Evolutionary conservation across 2,113 vertebrate species (phyloP), one percentile per base, ranked within the genome.

Genomic region (Coracopsis vasa): DNA sequence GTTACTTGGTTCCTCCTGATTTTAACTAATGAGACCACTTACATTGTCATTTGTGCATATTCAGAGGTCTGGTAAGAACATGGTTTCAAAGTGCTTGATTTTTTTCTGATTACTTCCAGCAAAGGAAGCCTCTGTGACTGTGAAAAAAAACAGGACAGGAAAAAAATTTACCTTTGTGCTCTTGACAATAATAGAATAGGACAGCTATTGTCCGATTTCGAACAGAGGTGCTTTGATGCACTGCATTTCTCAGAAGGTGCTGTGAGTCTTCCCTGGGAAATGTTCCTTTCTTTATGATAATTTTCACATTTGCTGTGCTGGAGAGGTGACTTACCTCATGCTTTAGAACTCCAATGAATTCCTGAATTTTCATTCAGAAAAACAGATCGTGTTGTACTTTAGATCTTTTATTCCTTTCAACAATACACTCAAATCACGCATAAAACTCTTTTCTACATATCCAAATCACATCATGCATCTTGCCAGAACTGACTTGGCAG

Each of bases 1-100:
- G 37, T 48, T 65, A 66, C 65, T 84, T 79, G 62, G 15, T 48
- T 95, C 62, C 66, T 95, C 70, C 86, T 71, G 65, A 61, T 84
- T 94, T 91, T 91, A 94, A 87, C 47, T 95, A 81, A 94, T 75
- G 80, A 89, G 56, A 50, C 77, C 27, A 66, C 75, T 96, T 80
- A 72, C 24, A 13, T 39, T 92, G 53, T 66, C 73, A 82, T 89
- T 66, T 85, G 77, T 85, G 77, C n/a, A 10, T 47, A 75, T 28
- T 25, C 41, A 60, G 51, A 75, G 25, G 27, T 67, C 50, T 81
- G 69, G 25, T 70, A 92, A 86, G 61, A 94, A 88, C 16, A 47
- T 4, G 13, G 25, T 51, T 92, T 88, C 27, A 31, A 88, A 92
- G 29, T 27, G 27, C 21, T 92, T 45, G 24, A 13, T 4, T 69